Base-by-base conservation (phyloP, 2,113 vertebrate genomes). In the Lethenteron reissneri region DNA sequence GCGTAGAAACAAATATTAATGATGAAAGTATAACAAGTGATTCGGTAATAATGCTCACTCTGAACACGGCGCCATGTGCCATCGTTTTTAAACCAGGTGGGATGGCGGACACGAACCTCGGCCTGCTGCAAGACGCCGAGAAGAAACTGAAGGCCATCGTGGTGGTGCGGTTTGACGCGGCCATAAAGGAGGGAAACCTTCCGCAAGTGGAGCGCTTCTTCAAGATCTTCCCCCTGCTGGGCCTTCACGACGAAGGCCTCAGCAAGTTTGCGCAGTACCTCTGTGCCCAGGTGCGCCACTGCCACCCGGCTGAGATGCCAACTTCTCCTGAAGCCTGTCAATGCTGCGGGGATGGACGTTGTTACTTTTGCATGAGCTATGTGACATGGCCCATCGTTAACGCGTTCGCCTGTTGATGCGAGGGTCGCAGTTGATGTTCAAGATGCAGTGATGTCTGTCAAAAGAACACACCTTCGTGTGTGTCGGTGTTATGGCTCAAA, bases 201-300 rank as follows among this genome's bases (percentile, higher is more conserved):
- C 84, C 86, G 2, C 90, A 95, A 74, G 92, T 97, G 76, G 92
- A 97, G 70, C 82, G 90, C 71, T 99, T 99, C 80, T 97, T 99
- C 83, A 99, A 99, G 81, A 97, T 99, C 78, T 94, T 97, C 74
- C 94, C 94, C 59, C 79, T 99, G 73, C 76, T 99, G 71, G 89
- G 89, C 57, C 84, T 99, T 72, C 92, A 99, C 19, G 87, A 95
- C 59, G 87, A 97, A 62, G 94, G 94, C n/a, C 83, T 99, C 15
- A 85, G 87, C 77, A 88, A 86, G 74, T 96, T 99, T 74, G 88
- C 90, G 0, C 86, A 88, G 74, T 99, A 99, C 77, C 89, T 99
- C 72, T 91, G 90, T 78, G 86, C 84, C 74, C 90, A 97, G 87
- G 92, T 95, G 77, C 75, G 75, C 76, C 56, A 25, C 12, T 21